Evolutionary conservation across 2,797 vertebrate genomes (phyloP), one percentile per base, ranked within the genome.

Genomic region (Myotis pilosus): DNA sequence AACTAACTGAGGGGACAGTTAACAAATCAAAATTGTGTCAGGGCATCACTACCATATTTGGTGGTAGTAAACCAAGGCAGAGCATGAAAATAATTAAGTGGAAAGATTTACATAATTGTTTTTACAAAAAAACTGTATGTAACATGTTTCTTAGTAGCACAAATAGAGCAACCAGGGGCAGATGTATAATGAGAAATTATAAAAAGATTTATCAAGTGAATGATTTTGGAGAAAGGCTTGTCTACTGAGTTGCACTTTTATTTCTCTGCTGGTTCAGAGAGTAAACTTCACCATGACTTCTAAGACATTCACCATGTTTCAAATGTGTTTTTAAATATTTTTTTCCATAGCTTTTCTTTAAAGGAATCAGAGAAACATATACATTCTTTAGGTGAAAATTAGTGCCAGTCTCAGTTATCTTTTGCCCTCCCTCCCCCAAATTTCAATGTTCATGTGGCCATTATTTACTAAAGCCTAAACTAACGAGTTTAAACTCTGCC

Each of bases 31-130:
- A 84, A 87, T 12, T 47, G 8, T 85, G 22, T 66, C 60, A 75
- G 22, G 49, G 36, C 19, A 79, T 28, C 33, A 53, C 64, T 62
- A 83, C 10, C 51, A 41, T 51, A 87, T n/a, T 47, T 75, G 76
- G 19, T 64, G 47, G 33, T 11, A 76, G 6, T 20, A 94, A 89
- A 76, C 47, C 15, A 87, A 51, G 3, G 22, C 53, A 80, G 19
- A 81, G 9, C 38, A 76, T 78, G 44, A 90, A 92, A 85, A 93
- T 25, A 76, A 66, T 66, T 75, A 92, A 95, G 10, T 86, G 25
- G 22, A 78, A 95, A 88, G 47, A 74, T 0, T 86, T 20, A 78
- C 15, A 38, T 38, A 75, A 87, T 4, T 72, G 74, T 93, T 92
- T 81, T 68, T 53, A 76, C n/a, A 92, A 69, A n/a, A n/a, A 93